Conservation (phyloP, 2,797 vertebrate genomes). For the Gobio occitaniae region DNA sequence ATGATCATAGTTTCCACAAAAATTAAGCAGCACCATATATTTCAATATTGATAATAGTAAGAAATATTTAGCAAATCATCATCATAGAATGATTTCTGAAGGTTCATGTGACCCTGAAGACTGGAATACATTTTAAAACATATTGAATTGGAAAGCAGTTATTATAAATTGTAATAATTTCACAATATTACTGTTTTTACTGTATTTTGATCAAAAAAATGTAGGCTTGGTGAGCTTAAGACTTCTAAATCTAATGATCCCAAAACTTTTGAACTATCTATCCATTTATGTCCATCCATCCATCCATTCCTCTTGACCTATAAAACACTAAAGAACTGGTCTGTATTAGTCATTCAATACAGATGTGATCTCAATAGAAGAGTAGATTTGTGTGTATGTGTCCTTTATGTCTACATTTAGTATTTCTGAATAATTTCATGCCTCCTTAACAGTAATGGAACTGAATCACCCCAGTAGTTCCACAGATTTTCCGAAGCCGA, state of each 20-base stretch:
- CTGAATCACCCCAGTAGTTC: constrained; percentile 6
- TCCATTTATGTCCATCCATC: not conserved
- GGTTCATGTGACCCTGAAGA: not conserved
- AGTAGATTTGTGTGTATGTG: not conserved
- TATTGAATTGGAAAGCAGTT: not conserved
- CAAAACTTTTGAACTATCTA: not conserved
- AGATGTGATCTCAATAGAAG: constrained; percentile 10
- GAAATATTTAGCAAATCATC: not conserved
- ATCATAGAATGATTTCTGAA: not conserved
- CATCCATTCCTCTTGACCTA: not conserved
- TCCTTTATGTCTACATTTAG: not conserved
- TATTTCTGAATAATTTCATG: constrained; percentile 19
- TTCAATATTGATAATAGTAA: not conserved
- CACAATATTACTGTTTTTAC: not conserved
- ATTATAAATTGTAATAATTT: not conserved
- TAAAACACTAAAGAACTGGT: not conserved
- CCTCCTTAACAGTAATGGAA: not conserved
- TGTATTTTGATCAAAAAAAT: not conserved
- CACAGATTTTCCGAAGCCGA: not conserved
- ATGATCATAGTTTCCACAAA: not conserved
- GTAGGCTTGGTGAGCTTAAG: not conserved
- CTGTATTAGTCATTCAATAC: constrained; percentile 5
- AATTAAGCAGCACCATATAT: not conserved
- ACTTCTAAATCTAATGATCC: not conserved
- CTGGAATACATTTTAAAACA: not conserved